phyloP scores from a whole-genome alignment of 2,888 invertebrate species.

The Drosophila peninsularis region DNA sequence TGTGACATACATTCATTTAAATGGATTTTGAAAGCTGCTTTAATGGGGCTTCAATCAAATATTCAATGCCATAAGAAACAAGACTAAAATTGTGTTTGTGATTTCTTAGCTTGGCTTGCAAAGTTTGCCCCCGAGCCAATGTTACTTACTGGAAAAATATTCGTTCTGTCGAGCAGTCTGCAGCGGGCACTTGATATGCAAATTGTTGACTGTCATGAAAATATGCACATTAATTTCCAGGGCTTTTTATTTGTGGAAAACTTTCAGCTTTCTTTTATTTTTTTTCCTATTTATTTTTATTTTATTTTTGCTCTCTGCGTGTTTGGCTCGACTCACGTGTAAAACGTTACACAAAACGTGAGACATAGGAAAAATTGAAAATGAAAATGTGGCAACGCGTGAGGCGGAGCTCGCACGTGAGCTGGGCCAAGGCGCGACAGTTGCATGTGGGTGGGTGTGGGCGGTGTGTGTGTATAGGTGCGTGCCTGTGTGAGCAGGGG shows the following conservation, averaged over 20 bases:
- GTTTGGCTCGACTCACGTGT: slow-evolving; percentile 57
- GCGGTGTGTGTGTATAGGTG: too few relatives aligned
- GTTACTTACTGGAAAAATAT: slow-evolving; percentile 36
- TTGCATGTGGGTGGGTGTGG: slow-evolving; percentile 30
- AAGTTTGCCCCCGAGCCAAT: slow-evolving; percentile 20
- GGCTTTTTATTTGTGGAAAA: slow-evolving; percentile 43
- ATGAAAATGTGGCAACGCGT: slow-evolving; percentile 29
- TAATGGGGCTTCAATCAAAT: slow-evolving; percentile 19
- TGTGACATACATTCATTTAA: not conserved
- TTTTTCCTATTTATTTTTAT: not conserved
- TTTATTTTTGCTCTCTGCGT: slow-evolving; percentile 14
- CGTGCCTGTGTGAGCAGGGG: not conserved
- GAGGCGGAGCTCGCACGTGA: slow-evolving; percentile 14
- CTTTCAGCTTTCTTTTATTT: slow-evolving; percentile 8
- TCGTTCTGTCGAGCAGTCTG: slow-evolving; percentile 26
- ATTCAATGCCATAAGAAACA: slow-evolving; percentile 27
- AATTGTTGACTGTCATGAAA: slow-evolving; percentile 70
- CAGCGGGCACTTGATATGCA: slow-evolving; percentile 69
- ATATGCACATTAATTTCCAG: slow-evolving; percentile 74
- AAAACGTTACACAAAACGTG: slow-evolving; percentile 56
- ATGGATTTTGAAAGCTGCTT: not conserved
- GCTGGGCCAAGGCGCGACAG: slow-evolving; percentile 15
- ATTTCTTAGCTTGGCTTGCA: slow-evolving; percentile 12
- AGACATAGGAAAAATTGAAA: slow-evolving; percentile 46
- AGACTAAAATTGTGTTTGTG: slow-evolving; percentile 35